Percentiles rank a stretch among this genome's conserved stretches.
phyloP scores from a whole-genome alignment of 2,797 vertebrate species.

The Tarsius wallacei region DNA sequence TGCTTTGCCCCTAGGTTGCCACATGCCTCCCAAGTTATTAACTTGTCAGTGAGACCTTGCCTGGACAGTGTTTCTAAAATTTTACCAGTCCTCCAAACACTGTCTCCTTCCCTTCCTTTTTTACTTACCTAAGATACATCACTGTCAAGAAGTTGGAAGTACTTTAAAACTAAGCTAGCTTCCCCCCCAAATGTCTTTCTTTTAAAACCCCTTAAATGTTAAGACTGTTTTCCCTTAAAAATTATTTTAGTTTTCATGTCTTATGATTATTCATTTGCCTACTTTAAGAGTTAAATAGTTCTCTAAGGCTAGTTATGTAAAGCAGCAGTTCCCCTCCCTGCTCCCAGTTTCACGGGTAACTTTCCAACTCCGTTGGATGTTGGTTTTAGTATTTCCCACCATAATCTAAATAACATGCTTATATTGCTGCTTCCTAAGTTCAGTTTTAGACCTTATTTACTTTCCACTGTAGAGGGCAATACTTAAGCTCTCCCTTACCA shows the following conservation, averaged over 20 bases:
- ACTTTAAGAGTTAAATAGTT: not conserved
- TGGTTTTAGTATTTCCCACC: not conserved
- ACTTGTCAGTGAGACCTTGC: not conserved
- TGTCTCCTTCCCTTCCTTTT: not conserved
- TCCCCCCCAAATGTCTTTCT: not conserved
- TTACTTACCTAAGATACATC: not conserved
- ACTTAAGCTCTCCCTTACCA: not conserved
- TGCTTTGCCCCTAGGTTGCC: not conserved
- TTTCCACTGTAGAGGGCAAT: not conserved
- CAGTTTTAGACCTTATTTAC: not conserved
- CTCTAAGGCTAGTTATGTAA: not conserved
- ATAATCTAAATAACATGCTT: not conserved
- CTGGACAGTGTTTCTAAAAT: not conserved
- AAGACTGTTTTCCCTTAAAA: not conserved
- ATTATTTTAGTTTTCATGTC: not conserved
- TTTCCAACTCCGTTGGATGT: not conserved
- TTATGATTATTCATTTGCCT: not conserved
- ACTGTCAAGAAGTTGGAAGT: not conserved
- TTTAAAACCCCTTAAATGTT: slow-evolving; percentile 10
- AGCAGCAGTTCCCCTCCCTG: not conserved
- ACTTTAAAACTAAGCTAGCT: not conserved
- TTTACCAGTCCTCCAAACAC: not conserved
- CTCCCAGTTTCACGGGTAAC: not conserved
- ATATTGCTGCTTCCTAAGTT: not conserved
- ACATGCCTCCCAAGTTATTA: too few species aligned